These are phyloP conservation scores for Mormoops blainvillei DNA, from an alignment of 2,113 vertebrate genomes.

Conservation along the genomic window DNA sequence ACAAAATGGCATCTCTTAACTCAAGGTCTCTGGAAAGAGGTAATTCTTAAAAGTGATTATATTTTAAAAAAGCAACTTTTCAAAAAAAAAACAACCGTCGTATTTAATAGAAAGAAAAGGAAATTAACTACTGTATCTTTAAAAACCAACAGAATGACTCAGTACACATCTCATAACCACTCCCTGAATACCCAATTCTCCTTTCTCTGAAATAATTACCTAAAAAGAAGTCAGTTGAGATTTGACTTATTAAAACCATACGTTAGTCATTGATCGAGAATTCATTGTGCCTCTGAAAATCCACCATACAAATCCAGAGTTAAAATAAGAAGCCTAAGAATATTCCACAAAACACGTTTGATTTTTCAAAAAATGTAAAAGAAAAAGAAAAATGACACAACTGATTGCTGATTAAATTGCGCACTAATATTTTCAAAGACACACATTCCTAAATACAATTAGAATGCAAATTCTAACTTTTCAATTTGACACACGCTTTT, in stretches of 20 bases:
- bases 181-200: background rate
- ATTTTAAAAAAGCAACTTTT: background rate
- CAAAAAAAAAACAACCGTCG: background rate
- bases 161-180: background rate
- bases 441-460: background rate
- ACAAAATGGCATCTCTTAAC: conserved; percentile 1
- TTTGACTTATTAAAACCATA: conserved; percentile 67
- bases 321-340: conserved; percentile 55
- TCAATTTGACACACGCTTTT: background rate
- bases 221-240: conserved; percentile 66
- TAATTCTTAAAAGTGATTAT: conserved; percentile 53
- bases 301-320: conserved; percentile 50
- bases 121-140: background rate
- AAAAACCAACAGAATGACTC: conserved; percentile 17
- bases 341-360: conserved; percentile 61
- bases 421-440: conserved; percentile 12
- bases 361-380: conserved; percentile 64
- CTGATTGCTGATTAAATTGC: conserved; percentile 14
- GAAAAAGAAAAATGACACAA: conserved; percentile 31
- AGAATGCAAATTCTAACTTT: background rate
- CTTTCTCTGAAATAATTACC: conserved; percentile 52
- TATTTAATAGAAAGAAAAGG: background rate
- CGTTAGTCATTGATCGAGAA: conserved; percentile 51
- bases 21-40: background rate
- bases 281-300: conserved; percentile 58